Percentiles rank a stretch among this genome's conserved stretches.
phyloP scores from a whole-genome alignment of 2,797 vertebrate genomes.

The Channa striata region DNA sequence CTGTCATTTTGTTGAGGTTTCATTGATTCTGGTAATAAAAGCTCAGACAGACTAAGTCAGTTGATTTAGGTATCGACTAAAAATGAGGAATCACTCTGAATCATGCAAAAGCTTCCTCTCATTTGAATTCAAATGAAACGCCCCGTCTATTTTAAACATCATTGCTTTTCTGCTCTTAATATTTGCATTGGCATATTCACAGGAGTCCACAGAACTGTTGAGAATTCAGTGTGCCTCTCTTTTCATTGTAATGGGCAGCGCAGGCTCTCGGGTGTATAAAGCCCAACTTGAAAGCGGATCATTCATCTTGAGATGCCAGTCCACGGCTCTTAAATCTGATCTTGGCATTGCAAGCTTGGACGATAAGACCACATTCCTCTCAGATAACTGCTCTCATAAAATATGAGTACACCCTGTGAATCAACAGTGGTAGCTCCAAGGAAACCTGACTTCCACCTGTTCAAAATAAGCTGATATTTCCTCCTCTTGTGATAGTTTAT shows the following conservation, averaged over 20 bases:
- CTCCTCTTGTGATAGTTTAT: conserved; percentile 60
- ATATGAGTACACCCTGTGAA: conserved; percentile 33
- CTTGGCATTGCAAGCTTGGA: conserved; percentile 25
- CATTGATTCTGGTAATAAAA: conserved; percentile 18
- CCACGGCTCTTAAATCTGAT: conserved; percentile 52
- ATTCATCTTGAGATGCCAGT: conserved; percentile 47
- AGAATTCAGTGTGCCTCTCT: not conserved
- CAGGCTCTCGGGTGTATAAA: conserved; percentile 4
- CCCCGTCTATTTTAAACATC: not conserved
- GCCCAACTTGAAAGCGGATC: conserved; percentile 28
- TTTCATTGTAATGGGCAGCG: conserved; percentile 3
- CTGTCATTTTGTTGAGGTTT: conserved; percentile 1
- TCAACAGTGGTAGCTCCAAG: conserved; percentile 49
- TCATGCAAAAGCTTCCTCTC: not conserved
- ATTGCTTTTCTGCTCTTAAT: not conserved
- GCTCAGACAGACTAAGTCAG: not conserved
- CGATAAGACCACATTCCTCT: conserved; percentile 41
- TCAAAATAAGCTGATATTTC: conserved; percentile 74
- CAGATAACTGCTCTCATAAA: conserved; percentile 56
- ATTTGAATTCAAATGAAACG: not conserved
- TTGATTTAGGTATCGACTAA: not conserved
- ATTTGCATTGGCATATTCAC: not conserved
- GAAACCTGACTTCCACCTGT: conserved; percentile 64
- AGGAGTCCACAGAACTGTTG: not conserved
- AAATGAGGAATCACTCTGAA: not conserved